Evolutionary conservation across 2,888 invertebrate genomes (phyloP).

Genomic region (Diploptera punctata): DNA sequence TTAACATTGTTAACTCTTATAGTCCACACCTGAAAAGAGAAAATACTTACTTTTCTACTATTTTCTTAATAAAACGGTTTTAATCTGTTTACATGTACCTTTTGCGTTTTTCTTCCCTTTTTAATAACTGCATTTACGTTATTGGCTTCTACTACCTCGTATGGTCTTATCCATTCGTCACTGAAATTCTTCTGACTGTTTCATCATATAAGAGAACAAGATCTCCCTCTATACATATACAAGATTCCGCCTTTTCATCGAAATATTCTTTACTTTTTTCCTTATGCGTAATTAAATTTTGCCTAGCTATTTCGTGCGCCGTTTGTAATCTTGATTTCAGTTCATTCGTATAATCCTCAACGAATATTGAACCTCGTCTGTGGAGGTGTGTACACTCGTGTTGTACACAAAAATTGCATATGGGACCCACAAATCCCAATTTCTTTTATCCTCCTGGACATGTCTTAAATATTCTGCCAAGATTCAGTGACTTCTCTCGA

Average conservation of each 20-base stretch:
- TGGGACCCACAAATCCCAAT: conserved; percentile 4
- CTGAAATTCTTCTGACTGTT: not conserved
- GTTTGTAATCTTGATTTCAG: not conserved
- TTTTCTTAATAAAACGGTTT: not conserved
- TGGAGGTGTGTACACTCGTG: not conserved
- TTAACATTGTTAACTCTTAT: too few relatives aligned
- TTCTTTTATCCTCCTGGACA: not conserved
- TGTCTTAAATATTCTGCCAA: conserved; percentile 14
- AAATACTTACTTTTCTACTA: too few relatives aligned
- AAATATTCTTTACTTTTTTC: not conserved
- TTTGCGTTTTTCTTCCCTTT: not conserved
- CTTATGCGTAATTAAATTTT: too few relatives aligned
- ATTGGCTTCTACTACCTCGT: too few relatives aligned
- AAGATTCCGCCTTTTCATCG: not conserved
- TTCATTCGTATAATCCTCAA: not conserved
- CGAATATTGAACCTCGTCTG: not conserved
- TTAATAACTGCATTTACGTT: too few relatives aligned
- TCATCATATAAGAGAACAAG: not conserved
- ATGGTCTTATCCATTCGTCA: not conserved
- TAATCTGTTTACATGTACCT: not conserved
- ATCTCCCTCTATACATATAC: not conserved
- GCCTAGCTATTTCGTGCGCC: not conserved
- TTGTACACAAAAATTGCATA: not conserved
- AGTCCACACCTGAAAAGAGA: too few relatives aligned
- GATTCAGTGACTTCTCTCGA: conserved; percentile 19